Base-by-base conservation (phyloP, 2,113 vertebrate genomes). In the Raja brachyura region DNA sequence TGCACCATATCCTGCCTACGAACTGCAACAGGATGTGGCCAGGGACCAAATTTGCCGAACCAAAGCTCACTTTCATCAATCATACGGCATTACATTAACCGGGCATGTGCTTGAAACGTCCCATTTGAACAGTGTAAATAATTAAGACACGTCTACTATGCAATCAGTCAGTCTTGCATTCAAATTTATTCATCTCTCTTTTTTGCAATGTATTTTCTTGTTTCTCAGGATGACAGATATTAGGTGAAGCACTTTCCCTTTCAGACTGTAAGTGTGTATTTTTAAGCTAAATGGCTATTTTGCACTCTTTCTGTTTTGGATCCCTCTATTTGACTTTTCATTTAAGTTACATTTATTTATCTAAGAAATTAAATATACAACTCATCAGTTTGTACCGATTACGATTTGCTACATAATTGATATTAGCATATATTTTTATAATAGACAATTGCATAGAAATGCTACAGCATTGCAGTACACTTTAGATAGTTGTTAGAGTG, bases 1-100 rank as follows among this genome's bases (percentile, higher is more conserved):
- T 92, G 90, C 66, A 92, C 73, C 90, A 92, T 68, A 92, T 92
- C 90, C 90, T 92, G 66, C 90, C 90, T 92, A 73, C 33, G 54
- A 92, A 73, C 31, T 92, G 90, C 66, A 73, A 92, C 68, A 92
- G 90, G 66, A 48, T 73, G 31, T 92, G 33, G 90, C 66, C 68
- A 74, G 90, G 90, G 90, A 92, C 18, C 68, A 92, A 48, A 7
- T 92, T 92, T 54, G 39, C 25, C 10, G 10, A 48, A 54, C 33
- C 48, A 73, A 70, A 39, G 20, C 68, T 73, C 90, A 28, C 61
- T 63, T 74, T 70, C 13, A 61, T 88, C 90, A 92, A 28, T 92
- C 90, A 70, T 68, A 92, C 70, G 54, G 68, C 48, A 39, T 92
- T 48, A 70, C 63, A 48, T 92, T 54, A 68, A 92, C 73, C 54